A percentile compares a stretch with the other conserved stretches of the same genome.
phyloP scores from a whole-genome alignment of 1,140 invertebrate species.

The Drosophila yakuba region DNA sequence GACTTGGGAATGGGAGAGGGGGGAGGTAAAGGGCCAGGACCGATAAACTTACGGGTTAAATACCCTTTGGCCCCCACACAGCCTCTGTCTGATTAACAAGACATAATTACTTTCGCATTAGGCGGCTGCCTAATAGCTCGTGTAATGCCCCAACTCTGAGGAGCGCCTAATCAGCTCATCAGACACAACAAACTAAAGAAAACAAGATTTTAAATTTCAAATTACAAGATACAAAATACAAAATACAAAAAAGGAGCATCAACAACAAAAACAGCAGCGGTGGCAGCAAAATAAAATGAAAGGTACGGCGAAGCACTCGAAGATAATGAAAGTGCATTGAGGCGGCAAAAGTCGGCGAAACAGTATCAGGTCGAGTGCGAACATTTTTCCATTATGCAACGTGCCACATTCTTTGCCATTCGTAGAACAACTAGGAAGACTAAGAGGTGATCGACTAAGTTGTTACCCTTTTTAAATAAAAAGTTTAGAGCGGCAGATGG shows the following conservation, averaged over 20 bases:
- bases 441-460: conserved; percentile 2
- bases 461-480: too few species aligned
- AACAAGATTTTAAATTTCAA: conserved; percentile 33
- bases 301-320: conserved; percentile 60
- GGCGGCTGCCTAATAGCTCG: conserved; percentile 74
- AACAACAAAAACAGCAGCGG: conserved; percentile 16
- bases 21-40: conserved; percentile 9
- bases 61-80: conserved; percentile 52
- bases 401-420: conserved; percentile 55
- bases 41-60: conserved; percentile 58
- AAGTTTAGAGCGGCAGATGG: too few species aligned
- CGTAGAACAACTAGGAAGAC: conserved; percentile 21
- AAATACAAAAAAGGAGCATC: conserved; percentile 17
- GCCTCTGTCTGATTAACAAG: conserved; percentile 68
- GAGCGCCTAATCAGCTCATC: conserved; percentile 65
- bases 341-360: conserved; percentile 61
- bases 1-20: conserved; percentile 18
- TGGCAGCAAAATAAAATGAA: conserved; percentile 17
- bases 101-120: conserved; percentile 82
- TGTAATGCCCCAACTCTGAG: conserved; percentile 61
- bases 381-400: conserved; percentile 73
- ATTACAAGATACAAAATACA: conserved; percentile 16
- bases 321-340: conserved; percentile 81
- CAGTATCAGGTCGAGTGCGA: conserved; percentile 71
- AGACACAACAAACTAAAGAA: conserved; percentile 51